A percentile compares a stretch with the other conserved stretches of the same genome.
phyloP scores from a whole-genome alignment of 2,113 vertebrate genomes.

The Antennarius striatus region DNA sequence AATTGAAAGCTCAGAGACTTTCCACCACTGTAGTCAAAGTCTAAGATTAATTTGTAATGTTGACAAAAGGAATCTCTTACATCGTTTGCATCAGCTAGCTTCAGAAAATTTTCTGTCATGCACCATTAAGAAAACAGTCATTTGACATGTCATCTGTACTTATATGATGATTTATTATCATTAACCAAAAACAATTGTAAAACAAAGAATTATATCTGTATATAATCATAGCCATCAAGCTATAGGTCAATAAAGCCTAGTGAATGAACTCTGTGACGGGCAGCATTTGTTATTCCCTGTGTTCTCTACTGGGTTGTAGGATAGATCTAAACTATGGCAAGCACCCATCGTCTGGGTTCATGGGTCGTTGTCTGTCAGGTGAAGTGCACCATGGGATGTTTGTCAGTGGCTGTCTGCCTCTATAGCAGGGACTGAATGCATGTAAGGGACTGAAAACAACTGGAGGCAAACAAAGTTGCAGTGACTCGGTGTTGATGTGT shows the following conservation, averaged over 20 bases:
- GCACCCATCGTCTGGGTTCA: slow-evolving; percentile 8
- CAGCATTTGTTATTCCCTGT: too few relatives aligned
- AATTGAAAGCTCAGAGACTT: slow-evolving; percentile 24
- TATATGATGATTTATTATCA: background rate
- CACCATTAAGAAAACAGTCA: slow-evolving; percentile 19
- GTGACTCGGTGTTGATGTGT: slow-evolving; percentile 37
- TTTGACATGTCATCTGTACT: slow-evolving; percentile 4
- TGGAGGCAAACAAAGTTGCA: slow-evolving; percentile 24
- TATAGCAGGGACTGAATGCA: slow-evolving; percentile 23
- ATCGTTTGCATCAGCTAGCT: slow-evolving; percentile 52
- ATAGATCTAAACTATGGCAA: background rate
- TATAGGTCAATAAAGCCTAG: background rate
- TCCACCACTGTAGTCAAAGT: slow-evolving; percentile 9
- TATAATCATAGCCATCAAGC: slow-evolving; percentile 34
- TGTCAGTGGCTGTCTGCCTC: slow-evolving; percentile 20
- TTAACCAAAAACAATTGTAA: slow-evolving; percentile 18
- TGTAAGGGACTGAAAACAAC: slow-evolving; percentile 23
- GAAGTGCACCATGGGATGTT: slow-evolving; percentile 37
- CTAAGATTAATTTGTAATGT: slow-evolving; percentile 56
- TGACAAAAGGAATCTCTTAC: slow-evolving; percentile 51
- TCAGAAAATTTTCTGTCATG: slow-evolving; percentile 38
- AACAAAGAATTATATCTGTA: slow-evolving; percentile 10
- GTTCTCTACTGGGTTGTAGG: too few relatives aligned
- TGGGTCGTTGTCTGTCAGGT: slow-evolving; percentile 42
- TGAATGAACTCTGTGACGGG: background rate